phyloP scores from a whole-genome alignment of 2,113 vertebrate genomes.

The Limanda limanda region DNA sequence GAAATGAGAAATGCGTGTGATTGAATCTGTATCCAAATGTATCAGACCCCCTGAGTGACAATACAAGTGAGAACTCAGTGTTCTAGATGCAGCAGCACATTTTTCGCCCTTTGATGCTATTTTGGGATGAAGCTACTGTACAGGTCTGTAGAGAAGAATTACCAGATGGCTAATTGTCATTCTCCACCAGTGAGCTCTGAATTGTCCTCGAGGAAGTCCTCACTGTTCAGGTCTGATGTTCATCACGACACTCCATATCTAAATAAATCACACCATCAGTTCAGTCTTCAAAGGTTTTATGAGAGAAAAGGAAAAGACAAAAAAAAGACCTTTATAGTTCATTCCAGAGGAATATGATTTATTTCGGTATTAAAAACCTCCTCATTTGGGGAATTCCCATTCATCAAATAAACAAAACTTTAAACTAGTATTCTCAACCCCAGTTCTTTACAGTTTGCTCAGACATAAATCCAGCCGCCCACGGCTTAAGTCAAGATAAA shows the following conservation, averaged over 20 bases:
- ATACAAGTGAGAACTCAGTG: constrained; percentile 49
- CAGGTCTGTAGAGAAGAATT: constrained; percentile 62
- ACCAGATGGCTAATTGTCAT: constrained; percentile 76
- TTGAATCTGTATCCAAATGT: constrained; percentile 51
- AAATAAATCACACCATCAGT: neutral
- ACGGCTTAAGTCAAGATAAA: neutral
- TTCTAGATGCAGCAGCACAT: constrained; percentile 45
- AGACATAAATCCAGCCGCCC: neutral
- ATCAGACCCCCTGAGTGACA: constrained; percentile 68
- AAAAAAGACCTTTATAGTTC: neutral
- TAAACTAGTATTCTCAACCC: too few species aligned
- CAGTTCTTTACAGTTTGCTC: neutral
- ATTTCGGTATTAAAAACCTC: neutral
- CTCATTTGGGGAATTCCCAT: neutral
- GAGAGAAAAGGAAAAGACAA: neutral
- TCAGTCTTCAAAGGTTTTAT: neutral
- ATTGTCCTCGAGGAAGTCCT: constrained; percentile 43
- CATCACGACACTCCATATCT: constrained; percentile 24
- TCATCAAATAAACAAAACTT: neutral
- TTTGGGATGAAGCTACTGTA: constrained; percentile 57
- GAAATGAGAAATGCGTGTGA: constrained; percentile 44
- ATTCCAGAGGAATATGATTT: neutral
- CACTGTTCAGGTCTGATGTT: constrained; percentile 30
- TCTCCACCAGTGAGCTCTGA: constrained; percentile 52
- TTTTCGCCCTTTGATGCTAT: constrained; percentile 77